phyloP scores from a whole-genome alignment of 2,113 vertebrate genomes.

The Thryonomys swinderianus region DNA sequence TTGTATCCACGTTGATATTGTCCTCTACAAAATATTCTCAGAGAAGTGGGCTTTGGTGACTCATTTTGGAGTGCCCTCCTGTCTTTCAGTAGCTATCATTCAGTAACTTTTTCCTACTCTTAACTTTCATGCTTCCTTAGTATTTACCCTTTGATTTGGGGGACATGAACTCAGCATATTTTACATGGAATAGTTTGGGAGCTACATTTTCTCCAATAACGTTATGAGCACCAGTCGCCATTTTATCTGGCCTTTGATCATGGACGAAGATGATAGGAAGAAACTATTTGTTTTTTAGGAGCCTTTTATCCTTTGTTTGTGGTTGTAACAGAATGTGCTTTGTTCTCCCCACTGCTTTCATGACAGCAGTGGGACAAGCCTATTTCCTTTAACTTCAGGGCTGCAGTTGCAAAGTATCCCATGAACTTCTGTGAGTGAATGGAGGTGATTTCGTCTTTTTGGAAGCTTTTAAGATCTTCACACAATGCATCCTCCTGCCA shows the following conservation, averaged over 20 bases:
- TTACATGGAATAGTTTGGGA: not conserved
- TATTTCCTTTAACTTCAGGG: not conserved
- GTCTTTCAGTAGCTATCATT: not conserved
- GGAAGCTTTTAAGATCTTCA: not conserved
- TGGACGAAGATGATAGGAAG: not conserved
- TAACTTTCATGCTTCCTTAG: not conserved
- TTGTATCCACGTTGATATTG: not conserved
- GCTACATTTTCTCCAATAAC: not conserved
- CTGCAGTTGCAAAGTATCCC: not conserved
- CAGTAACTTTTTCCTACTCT: not conserved
- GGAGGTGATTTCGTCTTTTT: not conserved
- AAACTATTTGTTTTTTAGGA: not conserved
- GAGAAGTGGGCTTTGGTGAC: not conserved
- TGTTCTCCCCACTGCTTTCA: not conserved
- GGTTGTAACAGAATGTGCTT: not conserved
- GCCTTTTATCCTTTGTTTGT: not conserved
- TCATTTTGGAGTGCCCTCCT: not conserved
- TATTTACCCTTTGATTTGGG: not conserved
- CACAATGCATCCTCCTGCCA: no score
- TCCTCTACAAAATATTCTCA: not conserved
- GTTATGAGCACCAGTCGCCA: not conserved
- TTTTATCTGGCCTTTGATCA: not conserved
- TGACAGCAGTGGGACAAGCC: not conserved
- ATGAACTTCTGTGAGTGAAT: not conserved
- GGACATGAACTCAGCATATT: not conserved